Evolutionary conservation across 2,888 invertebrate genomes (phyloP).

Genomic region (Eutolmus rufibarbis): DNA sequence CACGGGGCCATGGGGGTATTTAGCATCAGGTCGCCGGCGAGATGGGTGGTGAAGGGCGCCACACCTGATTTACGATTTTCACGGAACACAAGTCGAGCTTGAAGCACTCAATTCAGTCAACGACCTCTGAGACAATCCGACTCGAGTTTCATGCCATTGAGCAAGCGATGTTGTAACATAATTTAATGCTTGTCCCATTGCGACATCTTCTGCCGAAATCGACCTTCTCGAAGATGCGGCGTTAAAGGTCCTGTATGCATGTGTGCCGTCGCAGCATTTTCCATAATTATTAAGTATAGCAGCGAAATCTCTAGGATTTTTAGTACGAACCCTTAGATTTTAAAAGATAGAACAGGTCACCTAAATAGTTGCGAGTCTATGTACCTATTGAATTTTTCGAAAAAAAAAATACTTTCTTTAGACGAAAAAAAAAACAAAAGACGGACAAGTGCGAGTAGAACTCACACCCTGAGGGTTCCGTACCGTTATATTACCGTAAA

Average conservation of each 20-base stretch:
- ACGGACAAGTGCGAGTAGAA: no score
- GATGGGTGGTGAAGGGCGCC: not conserved
- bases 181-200: not conserved
- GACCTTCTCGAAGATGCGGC: not conserved
- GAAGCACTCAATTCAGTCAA: not conserved
- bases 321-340: no score
- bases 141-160: not conserved
- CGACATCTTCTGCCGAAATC: not conserved
- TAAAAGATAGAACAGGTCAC: no score
- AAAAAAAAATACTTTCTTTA: no score
- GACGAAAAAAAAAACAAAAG: no score
- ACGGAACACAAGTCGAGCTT: not conserved
- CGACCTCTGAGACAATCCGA: not conserved
- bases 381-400: no score
- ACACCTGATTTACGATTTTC: not conserved
- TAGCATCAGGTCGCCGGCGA: not conserved
- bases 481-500: no score
- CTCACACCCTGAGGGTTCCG: no score
- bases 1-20: not conserved
- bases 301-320: no score
- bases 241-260: not conserved
- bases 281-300: not conserved
- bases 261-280: no score
- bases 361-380: no score
- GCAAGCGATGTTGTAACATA: not conserved